Percentiles rank a stretch among this genome's conserved stretches.
These are phyloP conservation scores for Cephus nigrinus DNA, from an alignment of 2,888 invertebrate species.

Conservation along the genomic window DNA sequence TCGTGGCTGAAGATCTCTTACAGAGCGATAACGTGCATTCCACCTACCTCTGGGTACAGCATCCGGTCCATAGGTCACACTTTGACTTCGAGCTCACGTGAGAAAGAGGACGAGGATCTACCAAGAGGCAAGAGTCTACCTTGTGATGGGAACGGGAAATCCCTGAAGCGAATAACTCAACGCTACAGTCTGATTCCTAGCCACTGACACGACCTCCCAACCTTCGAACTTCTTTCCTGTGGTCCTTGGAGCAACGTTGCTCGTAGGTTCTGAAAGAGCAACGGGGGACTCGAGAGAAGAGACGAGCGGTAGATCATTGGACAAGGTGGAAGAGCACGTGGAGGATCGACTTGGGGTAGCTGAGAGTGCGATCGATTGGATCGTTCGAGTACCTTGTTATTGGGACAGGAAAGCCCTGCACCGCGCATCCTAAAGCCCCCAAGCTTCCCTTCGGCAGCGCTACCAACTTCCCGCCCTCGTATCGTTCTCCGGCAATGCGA, in stretches of 20 bases:
- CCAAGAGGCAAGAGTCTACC: conserved; percentile 67
- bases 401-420: conserved; percentile 76
- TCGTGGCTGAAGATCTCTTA: background rate
- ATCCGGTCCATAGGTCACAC: background rate
- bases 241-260: conserved; percentile 73
- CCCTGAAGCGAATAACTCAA: conserved; percentile 81
- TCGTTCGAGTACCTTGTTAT: conserved; percentile 77
- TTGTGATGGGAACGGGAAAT: conserved; percentile 79
- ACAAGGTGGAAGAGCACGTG: no score
- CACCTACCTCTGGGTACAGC: background rate
- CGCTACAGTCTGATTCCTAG: conserved; percentile 63
- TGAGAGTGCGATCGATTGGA: conserved; percentile 18
- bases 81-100: background rate
- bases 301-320: background rate
- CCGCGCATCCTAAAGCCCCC: conserved; percentile 76
- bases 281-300: conserved; percentile 5
- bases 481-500: conserved; percentile 72
- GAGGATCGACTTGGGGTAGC: no score
- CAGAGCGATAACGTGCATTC: background rate
- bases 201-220: conserved; percentile 67
- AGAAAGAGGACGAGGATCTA: background rate
- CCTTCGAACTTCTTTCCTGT: conserved; percentile 68
- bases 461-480: conserved; percentile 75
- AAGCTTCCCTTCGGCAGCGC: conserved; percentile 67
- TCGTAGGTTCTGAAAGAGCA: conserved; percentile 74